A percentile compares a stretch with the other conserved stretches of the same genome.
phyloP scores from a whole-genome alignment of 2,797 vertebrate species.

The Nannoperca australis region DNA sequence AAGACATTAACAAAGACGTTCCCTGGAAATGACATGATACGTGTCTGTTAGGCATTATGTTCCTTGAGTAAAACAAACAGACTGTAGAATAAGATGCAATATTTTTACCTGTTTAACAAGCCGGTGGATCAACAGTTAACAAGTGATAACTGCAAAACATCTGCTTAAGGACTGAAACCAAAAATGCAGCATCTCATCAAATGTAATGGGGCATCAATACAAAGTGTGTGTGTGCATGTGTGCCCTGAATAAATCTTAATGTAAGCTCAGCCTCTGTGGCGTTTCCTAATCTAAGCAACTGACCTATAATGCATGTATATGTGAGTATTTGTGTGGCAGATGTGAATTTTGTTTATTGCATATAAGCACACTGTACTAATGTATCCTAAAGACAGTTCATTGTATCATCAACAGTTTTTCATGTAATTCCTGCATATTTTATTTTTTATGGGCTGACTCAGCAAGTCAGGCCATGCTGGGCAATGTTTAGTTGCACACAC shows the following conservation, averaged over 20 bases:
- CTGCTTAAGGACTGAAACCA: not conserved
- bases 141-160: not conserved
- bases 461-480: slow-evolving; percentile 17
- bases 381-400: not conserved
- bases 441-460: slow-evolving; percentile 47
- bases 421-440: not conserved
- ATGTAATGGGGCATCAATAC: not conserved
- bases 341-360: slow-evolving; percentile 4
- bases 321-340: not conserved
- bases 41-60: not conserved
- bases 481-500: too few relatives aligned
- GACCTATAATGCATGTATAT: slow-evolving; percentile 9
- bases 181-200: slow-evolving; percentile 1
- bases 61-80: slow-evolving; percentile 22
- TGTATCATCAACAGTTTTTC: slow-evolving; percentile 6
- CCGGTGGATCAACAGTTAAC: not conserved
- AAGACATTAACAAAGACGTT: slow-evolving; percentile 14
- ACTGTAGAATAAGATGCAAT: not conserved
- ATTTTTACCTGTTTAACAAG: slow-evolving; percentile 1
- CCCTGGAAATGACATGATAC: slow-evolving; percentile 29
- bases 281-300: slow-evolving; percentile 10
- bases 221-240: not conserved
- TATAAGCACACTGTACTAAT: not conserved
- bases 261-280: slow-evolving; percentile 10
- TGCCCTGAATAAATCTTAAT: slow-evolving; percentile 4